Base-by-base conservation (phyloP, 2,797 vertebrate genomes). In the Sparidentex hasta region DNA sequence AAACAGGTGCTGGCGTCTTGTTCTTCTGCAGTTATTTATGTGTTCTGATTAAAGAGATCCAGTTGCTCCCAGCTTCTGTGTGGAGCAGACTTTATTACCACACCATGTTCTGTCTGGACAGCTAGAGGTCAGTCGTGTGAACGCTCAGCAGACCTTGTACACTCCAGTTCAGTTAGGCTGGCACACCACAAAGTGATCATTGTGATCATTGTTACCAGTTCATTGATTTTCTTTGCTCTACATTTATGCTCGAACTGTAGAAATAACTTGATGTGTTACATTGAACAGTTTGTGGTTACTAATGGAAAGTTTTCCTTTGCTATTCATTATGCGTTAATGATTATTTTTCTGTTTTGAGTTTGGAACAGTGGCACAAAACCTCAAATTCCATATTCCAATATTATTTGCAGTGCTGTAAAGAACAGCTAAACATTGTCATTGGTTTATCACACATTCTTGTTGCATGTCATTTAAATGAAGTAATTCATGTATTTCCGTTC, bases 231-330 rank as follows among this genome's bases (percentile, higher is more conserved):
- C 11, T 59, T 3, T 50, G 58, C 16, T 38, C 38, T 27, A 27
- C 23, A 33, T 23, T 67, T 25, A 61, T 67, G 23, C n/a, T 52
- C 13, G 12, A 38, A 59, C 71, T 63, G 20, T 17, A 41, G 29
- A 61, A 20, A n/a, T 11, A 17, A 29, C 2, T 38, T 13, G 18
- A n/a, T 0, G 12, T 27, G 27, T 12, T n/a, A 20, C 7, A 46
- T 41, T 20, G 3, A 20, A 51, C 7, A 2, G 4, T 27, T 18
- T 46, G 20, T 20, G 27, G 43, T 50, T 23, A 29, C 33, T 52
- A 25, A 59, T 59, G 14, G 14, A 29, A 52, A 16, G 16, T 27
- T 20, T 33, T 46, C 43, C 7, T 1, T 3, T 16, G 43, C 7
- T 7, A 61, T 56, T 66, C 1, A 17, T 57, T 33, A 48, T 17